Conservation (phyloP, 53 echinoderm and acorn worm species). For the Glandiceps talaboti region DNA sequence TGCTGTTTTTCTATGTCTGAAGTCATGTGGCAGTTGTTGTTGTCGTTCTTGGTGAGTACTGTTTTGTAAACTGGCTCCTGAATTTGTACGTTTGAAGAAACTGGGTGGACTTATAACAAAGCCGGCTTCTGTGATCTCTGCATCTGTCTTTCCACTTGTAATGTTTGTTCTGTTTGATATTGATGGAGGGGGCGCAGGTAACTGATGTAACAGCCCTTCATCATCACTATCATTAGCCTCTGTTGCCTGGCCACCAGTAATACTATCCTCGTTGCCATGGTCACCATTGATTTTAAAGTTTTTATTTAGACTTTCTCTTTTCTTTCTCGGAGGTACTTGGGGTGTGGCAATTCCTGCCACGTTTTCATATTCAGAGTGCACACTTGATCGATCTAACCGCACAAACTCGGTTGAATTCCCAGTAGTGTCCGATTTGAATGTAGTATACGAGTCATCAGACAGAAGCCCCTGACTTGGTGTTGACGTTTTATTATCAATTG, state of each 20-base stretch:
- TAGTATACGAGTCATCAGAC: neutral
- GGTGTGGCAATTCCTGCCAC: neutral
- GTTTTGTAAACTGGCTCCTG: no score
- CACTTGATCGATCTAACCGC: no score
- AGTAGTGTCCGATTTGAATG: neutral
- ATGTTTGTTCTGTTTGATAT: neutral
- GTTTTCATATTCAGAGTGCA: neutral
- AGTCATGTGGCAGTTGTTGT: neutral
- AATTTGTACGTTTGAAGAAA: no score
- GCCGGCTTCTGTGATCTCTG: neutral
- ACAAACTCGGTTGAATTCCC: neutral
- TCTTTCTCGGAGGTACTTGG: neutral
- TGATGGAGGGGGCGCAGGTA: neutral
- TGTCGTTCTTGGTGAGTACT: no score
- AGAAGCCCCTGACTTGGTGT: neutral
- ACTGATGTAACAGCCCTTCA: neutral
- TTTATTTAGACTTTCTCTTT: neutral
- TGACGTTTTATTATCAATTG: neutral
- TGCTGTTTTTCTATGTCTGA: neutral
- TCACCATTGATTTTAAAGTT: neutral
- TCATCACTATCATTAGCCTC: neutral
- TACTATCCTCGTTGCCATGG: neutral
- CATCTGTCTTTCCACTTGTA: neutral
- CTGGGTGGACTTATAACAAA: neutral
- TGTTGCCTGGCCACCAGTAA: neutral